A percentile compares a stretch with the other conserved stretches of the same genome.
These are phyloP conservation scores for Aphyosemion australe DNA, from an alignment of 2,113 vertebrate species.

Conservation along the genomic window DNA sequence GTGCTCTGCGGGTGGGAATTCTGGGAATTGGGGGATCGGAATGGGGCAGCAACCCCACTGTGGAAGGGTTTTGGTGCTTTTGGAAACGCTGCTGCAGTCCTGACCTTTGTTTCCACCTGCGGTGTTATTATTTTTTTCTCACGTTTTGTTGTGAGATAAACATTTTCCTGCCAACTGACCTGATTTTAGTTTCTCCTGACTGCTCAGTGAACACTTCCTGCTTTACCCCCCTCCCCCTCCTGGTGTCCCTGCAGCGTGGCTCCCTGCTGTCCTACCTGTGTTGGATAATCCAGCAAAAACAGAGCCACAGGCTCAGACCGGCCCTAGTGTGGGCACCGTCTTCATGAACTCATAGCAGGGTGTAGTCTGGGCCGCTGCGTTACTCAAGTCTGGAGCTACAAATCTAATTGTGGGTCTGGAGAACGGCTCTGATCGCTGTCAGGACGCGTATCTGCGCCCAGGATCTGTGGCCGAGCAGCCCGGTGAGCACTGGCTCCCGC, in stretches of 20 bases:
- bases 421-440: constrained; percentile 50
- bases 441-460: constrained; percentile 38
- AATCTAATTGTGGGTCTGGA: constrained; percentile 61
- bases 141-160: constrained; percentile 26
- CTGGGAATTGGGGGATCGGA: constrained; percentile 63
- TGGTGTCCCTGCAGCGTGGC: background rate
- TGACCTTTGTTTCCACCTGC: constrained; percentile 41
- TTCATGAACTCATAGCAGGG: constrained; percentile 69
- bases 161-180: constrained; percentile 49
- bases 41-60: constrained; percentile 35
- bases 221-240: too few relatives aligned
- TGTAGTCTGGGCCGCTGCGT: constrained; percentile 49
- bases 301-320: too few relatives aligned
- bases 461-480: constrained; percentile 45
- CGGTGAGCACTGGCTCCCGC: constrained; percentile 36
- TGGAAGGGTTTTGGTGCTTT: constrained; percentile 43
- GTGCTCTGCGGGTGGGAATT: constrained; percentile 72
- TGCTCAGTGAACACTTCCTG: constrained; percentile 15
- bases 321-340: constrained; percentile 57
- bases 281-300: too few relatives aligned
- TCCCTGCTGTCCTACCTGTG: too few relatives aligned
- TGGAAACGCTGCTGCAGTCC: constrained; percentile 20
- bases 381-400: constrained; percentile 56
- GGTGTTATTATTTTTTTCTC: constrained; percentile 12
- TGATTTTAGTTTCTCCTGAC: constrained; percentile 50